phyloP scores from a whole-genome alignment of 53 echinoderm and acorn worm species.

The Pentamera pediparva region DNA sequence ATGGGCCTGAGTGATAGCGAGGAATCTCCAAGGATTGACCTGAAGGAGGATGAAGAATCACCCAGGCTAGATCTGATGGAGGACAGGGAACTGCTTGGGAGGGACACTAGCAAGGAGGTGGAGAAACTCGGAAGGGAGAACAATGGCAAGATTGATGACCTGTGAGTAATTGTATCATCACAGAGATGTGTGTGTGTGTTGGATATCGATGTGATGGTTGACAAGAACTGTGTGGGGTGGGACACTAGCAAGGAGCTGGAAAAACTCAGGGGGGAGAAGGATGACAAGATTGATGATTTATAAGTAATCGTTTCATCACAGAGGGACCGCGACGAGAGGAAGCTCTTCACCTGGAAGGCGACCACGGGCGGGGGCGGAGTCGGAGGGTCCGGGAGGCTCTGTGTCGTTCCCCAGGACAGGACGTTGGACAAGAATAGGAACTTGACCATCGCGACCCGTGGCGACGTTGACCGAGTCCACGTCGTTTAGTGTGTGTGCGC shows the following conservation, averaged over 20 bases:
- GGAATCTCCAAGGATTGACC: not conserved
- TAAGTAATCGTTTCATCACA: not conserved
- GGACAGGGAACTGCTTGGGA: no score
- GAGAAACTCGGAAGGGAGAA: not conserved
- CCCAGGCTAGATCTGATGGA: not conserved
- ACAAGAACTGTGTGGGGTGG: not conserved
- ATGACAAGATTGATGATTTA: not conserved
- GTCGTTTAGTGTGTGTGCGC: constrained; percentile 84
- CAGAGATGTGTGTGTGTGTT: not conserved
- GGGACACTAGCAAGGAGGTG: not conserved
- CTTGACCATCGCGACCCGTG: constrained; percentile 93
- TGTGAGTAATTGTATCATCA: not conserved
- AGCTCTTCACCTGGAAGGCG: constrained; percentile 81
- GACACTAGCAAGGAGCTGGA: not conserved
- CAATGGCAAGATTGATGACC: not conserved
- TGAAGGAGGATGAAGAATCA: not conserved
- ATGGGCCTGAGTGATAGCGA: no score
- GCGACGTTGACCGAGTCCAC: constrained; percentile 96
- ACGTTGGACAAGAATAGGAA: constrained; percentile 86
- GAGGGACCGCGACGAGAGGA: constrained; percentile 56
- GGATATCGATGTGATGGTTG: not conserved
- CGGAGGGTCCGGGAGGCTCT: constrained; percentile 82
- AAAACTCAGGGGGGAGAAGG: not conserved
- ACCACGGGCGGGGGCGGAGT: constrained; percentile 94
- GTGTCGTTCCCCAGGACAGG: constrained; percentile 70